phyloP scores from a whole-genome alignment of 2,113 vertebrate species.

The Anas platyrhynchos region DNA sequence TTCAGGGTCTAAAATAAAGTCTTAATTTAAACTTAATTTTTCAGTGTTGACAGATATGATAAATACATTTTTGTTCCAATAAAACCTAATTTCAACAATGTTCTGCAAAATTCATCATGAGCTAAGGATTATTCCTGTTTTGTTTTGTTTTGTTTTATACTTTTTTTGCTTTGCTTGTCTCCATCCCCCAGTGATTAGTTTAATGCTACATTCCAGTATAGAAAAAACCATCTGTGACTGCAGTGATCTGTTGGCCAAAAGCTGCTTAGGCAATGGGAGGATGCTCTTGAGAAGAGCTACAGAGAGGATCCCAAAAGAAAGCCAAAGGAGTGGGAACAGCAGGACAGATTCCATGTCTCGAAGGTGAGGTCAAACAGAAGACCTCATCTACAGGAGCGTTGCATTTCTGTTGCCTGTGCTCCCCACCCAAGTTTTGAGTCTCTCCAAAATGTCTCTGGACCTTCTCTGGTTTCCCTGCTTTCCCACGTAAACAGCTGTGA shows the following conservation, averaged over 20 bases:
- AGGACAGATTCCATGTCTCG: background rate
- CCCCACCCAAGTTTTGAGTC: background rate
- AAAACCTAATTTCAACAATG: constrained; percentile 20
- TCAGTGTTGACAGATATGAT: constrained; percentile 35
- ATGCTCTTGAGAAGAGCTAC: background rate
- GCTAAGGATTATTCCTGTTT: background rate
- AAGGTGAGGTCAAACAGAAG: background rate
- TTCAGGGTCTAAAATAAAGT: constrained; percentile 43
- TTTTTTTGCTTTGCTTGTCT: constrained; percentile 26
- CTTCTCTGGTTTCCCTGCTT: background rate
- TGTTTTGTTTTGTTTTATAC: too few relatives aligned
- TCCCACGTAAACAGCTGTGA: background rate
- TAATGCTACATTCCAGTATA: constrained; percentile 43
- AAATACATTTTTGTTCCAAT: constrained; percentile 53
- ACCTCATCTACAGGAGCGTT: background rate
- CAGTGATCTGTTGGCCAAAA: background rate
- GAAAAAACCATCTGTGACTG: background rate
- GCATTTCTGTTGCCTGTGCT: background rate
- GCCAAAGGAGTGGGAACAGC: background rate
- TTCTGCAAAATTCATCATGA: constrained; percentile 26
- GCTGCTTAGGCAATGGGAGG: background rate
- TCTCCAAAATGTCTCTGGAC: background rate
- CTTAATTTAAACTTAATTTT: constrained; percentile 43
- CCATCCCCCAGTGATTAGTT: constrained; percentile 22
- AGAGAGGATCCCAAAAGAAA: background rate